A percentile compares a stretch with the other conserved stretches of the same genome.
These are phyloP conservation scores for Choristoneura rosaceana DNA, from an alignment of 2,888 invertebrate species.

Conservation along the genomic window DNA sequence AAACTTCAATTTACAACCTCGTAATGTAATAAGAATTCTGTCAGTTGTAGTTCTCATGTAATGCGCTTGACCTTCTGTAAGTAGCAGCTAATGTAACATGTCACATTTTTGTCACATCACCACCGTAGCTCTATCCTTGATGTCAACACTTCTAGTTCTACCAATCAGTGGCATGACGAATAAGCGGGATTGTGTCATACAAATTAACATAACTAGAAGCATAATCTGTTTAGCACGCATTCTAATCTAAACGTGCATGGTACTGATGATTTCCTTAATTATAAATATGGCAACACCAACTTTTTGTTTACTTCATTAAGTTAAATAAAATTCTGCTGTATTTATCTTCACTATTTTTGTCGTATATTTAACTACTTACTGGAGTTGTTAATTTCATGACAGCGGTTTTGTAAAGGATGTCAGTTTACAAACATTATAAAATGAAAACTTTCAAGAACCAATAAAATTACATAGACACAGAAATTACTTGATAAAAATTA, in stretches of 20 bases:
- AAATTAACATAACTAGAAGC: constrained; percentile 66
- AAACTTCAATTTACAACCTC: too few relatives aligned
- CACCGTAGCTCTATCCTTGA: constrained; percentile 2
- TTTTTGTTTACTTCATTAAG: not conserved
- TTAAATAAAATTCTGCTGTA: not conserved
- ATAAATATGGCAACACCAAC: not conserved
- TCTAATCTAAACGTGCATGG: not conserved
- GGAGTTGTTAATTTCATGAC: not conserved
- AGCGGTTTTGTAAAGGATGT: not conserved
- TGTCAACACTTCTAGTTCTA: constrained; percentile 7
- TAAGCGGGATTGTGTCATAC: constrained; percentile 51
- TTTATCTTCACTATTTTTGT: not conserved
- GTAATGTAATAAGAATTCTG: too few relatives aligned
- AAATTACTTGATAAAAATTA: too few relatives aligned
- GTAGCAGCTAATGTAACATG: not conserved
- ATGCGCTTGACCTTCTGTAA: too few relatives aligned
- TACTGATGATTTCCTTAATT: constrained; percentile 15
- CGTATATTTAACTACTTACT: not conserved
- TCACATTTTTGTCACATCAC: not conserved
- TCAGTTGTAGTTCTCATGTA: too few relatives aligned
- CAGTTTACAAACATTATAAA: too few relatives aligned
- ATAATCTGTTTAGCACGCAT: constrained; percentile 42
- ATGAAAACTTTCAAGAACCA: too few relatives aligned
- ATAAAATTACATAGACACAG: too few relatives aligned
- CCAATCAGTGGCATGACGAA: constrained; percentile 13